phyloP scores from a whole-genome alignment of 2,888 invertebrate genomes.

The Timema cristinae region DNA sequence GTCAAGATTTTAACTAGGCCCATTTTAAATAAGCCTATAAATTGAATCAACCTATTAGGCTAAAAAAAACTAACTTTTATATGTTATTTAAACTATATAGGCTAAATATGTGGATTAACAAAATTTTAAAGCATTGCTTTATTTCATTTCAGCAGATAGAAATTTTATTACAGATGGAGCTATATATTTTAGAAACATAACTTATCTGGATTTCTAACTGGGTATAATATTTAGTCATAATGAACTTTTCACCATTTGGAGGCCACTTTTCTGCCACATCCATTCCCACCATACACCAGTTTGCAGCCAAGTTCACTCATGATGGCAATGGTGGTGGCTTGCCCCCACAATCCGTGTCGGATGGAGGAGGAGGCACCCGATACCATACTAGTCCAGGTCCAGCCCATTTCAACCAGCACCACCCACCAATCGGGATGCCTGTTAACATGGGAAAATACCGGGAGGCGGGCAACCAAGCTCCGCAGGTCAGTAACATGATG shows the following conservation, averaged over 20 bases:
- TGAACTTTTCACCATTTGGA: constrained; percentile 86
- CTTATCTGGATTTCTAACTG: too few relatives aligned
- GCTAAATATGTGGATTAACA: too few relatives aligned
- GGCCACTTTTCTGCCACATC: constrained; percentile 68
- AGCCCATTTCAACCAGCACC: constrained; percentile 53
- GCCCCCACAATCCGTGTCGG: constrained; percentile 31
- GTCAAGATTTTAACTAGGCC: too few relatives aligned
- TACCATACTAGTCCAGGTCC: constrained; percentile 34
- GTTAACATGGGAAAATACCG: constrained; percentile 60
- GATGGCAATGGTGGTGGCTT: constrained; percentile 35
- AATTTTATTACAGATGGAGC: too few relatives aligned
- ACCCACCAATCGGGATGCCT: constrained; percentile 52
- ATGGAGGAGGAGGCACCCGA: constrained; percentile 29
- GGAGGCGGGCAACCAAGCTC: constrained; percentile 37
- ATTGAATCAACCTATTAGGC: too few relatives aligned
- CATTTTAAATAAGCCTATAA: too few relatives aligned
- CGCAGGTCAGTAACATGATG: constrained; percentile 31
- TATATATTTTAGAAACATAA: too few relatives aligned
- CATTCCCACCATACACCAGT: constrained; percentile 78
- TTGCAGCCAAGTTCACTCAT: constrained; percentile 66
- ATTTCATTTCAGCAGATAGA: too few relatives aligned
- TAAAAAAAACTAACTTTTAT: too few relatives aligned
- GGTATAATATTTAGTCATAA: constrained; percentile 38
- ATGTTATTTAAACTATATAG: too few relatives aligned
- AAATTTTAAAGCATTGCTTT: too few relatives aligned